Evolutionary conservation across 2,888 invertebrate species (phyloP).

Genomic region (Eumacrocentrus americanus): DNA sequence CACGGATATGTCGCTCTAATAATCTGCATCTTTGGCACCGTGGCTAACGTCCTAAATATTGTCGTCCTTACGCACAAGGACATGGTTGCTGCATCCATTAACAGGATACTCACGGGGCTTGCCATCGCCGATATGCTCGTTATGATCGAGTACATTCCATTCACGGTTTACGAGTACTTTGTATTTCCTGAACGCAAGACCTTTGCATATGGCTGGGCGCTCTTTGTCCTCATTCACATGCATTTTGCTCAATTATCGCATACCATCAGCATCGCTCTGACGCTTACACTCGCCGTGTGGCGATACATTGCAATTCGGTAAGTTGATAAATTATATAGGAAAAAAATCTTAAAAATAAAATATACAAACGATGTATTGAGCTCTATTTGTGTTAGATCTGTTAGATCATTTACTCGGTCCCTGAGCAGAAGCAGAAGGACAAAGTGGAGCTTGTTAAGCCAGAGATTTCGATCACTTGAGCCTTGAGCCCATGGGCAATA

Average conservation of each 20-base stretch:
- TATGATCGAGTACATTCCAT: constrained; percentile 85
- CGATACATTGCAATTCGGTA: constrained; percentile 84
- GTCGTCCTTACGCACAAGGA: constrained; percentile 84
- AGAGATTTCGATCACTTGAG: background rate
- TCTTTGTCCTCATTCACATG: constrained; percentile 79
- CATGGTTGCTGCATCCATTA: constrained; percentile 83
- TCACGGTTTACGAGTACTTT: constrained; percentile 72
- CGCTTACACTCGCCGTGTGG: constrained; percentile 83
- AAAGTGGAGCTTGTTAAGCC: constrained; percentile 3
- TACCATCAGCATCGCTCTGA: constrained; percentile 83
- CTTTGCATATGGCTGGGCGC: constrained; percentile 76
- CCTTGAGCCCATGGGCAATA: background rate
- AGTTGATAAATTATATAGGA: too few species aligned
- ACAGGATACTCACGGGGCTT: constrained; percentile 81
- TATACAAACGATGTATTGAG: too few species aligned
- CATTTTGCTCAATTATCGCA: constrained; percentile 82
- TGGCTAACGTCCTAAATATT: constrained; percentile 86
- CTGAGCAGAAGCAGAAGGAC: too few species aligned
- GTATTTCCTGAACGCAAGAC: constrained; percentile 69
- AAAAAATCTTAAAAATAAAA: too few species aligned
- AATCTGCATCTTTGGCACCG: constrained; percentile 85
- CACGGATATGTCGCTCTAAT: constrained; percentile 85
- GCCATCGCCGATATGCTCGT: constrained; percentile 90
- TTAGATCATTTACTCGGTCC: too few species aligned
- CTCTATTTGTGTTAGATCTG: too few species aligned